Percentiles rank a stretch among this genome's conserved stretches.
These are phyloP conservation scores for Epinotia nisella DNA, from an alignment of 2,888 invertebrate species.

Conservation along the genomic window DNA sequence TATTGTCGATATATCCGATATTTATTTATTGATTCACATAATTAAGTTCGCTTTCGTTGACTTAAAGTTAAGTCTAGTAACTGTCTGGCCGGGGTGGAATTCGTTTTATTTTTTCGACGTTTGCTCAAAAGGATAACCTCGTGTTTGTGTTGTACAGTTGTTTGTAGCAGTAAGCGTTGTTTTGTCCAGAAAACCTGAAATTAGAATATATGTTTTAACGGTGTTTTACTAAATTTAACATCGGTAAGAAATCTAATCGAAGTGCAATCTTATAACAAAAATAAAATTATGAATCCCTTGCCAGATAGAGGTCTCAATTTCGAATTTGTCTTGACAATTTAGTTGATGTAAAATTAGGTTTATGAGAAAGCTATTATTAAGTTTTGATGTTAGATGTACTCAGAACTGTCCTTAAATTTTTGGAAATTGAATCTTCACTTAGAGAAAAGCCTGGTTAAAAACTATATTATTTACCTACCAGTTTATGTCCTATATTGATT, in stretches of 20 bases:
- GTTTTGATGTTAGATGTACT: conserved; percentile 72
- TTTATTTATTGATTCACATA: conserved; percentile 83
- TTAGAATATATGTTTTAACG: conserved; percentile 46
- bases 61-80: conserved; percentile 59
- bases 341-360: conserved; percentile 66
- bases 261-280: conserved; percentile 46
- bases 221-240: conserved; percentile 37
- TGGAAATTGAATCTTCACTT: conserved; percentile 71
- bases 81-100: conserved; percentile 80
- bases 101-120: conserved; percentile 63
- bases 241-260: conserved; percentile 29
- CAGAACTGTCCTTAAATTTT: conserved; percentile 68
- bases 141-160: conserved; percentile 73
- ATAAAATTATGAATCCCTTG: conserved; percentile 61
- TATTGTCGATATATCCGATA: conserved; percentile 81
- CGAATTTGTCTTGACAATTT: conserved; percentile 69
- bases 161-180: conserved; percentile 68
- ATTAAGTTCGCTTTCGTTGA: conserved; percentile 72
- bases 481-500: conserved; percentile 84
- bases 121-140: conserved; percentile 74
- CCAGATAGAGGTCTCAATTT: conserved; percentile 70
- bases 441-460: conserved; percentile 72
- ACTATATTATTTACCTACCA: conserved; percentile 75
- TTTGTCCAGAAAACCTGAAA: conserved; percentile 57
- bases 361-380: conserved; percentile 67